Evolutionary conservation across 2,113 vertebrate genomes (phyloP).

Genomic region (Pyxicephalus adspersus): DNA sequence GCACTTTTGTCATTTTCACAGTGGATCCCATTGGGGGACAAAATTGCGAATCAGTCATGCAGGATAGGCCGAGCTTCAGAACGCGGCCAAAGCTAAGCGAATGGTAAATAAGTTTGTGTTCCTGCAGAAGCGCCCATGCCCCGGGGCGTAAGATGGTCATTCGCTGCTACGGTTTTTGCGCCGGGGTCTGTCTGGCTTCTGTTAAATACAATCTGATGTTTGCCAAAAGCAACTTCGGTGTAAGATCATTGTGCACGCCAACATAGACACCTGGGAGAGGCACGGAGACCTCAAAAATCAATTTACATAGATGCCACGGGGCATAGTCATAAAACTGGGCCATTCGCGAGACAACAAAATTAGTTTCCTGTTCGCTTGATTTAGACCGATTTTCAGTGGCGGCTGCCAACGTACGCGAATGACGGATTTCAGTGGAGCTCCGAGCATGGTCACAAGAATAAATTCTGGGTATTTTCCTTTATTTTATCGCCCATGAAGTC

Average conservation of each 20-base stretch:
- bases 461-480: too few relatives aligned
- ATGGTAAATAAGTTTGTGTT: slow-evolving; percentile 14
- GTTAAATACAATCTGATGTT: slow-evolving; percentile 18
- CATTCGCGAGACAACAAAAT: too few relatives aligned
- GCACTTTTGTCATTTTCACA: slow-evolving; percentile 29
- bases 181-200: background rate
- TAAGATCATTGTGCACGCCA: background rate
- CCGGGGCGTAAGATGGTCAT: background rate
- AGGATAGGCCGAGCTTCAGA: background rate
- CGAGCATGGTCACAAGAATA: too few relatives aligned
- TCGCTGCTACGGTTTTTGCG: background rate
- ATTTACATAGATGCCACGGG: too few relatives aligned
- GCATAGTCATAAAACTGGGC: too few relatives aligned
- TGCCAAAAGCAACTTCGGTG: slow-evolving; percentile 11
- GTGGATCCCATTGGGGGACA: background rate
- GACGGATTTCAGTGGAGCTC: too few relatives aligned
- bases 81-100: slow-evolving; percentile 19
- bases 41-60: slow-evolving; percentile 4
- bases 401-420: too few relatives aligned
- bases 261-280: background rate
- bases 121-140: background rate
- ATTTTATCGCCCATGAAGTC: too few relatives aligned
- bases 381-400: too few relatives aligned
- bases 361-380: too few relatives aligned
- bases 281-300: background rate